These are phyloP conservation scores for Leguminivora glycinivorella DNA, from an alignment of 1,140 invertebrate species.

Conservation along the genomic window DNA sequence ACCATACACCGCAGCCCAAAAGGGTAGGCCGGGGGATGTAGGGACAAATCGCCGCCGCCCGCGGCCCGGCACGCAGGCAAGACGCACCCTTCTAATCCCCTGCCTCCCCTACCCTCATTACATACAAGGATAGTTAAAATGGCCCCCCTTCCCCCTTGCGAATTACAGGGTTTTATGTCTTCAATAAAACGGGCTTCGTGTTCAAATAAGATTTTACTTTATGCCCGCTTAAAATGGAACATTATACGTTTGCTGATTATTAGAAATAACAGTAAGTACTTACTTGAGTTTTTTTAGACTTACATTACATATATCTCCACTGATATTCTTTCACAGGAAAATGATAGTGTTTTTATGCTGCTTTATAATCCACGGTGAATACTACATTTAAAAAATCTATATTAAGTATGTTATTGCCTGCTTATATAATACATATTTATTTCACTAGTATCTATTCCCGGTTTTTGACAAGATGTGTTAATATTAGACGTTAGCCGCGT, in stretches of 20 bases:
- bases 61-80: constrained; percentile 72
- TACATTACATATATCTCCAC: too few relatives aligned
- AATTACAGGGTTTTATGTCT: constrained; percentile 69
- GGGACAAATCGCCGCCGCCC: constrained; percentile 71
- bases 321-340: too few relatives aligned
- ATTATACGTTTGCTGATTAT: constrained; percentile 30
- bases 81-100: constrained; percentile 71
- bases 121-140: constrained; percentile 70
- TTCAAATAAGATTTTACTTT: constrained; percentile 31
- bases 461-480: too few relatives aligned
- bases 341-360: too few relatives aligned
- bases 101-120: constrained; percentile 57
- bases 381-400: too few relatives aligned
- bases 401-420: too few relatives aligned
- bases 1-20: constrained; percentile 33
- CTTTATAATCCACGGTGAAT: too few relatives aligned
- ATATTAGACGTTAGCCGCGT: too few relatives aligned
- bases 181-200: constrained; percentile 60
- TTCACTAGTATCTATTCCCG: too few relatives aligned
- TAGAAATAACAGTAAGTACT: not conserved
- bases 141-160: constrained; percentile 44
- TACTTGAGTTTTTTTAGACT: too few relatives aligned
- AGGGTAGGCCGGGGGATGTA: constrained; percentile 55
- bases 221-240: not conserved
- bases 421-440: too few relatives aligned